phyloP scores from a whole-genome alignment of 2,888 invertebrate species.

The Hypomecis punctinalis region DNA sequence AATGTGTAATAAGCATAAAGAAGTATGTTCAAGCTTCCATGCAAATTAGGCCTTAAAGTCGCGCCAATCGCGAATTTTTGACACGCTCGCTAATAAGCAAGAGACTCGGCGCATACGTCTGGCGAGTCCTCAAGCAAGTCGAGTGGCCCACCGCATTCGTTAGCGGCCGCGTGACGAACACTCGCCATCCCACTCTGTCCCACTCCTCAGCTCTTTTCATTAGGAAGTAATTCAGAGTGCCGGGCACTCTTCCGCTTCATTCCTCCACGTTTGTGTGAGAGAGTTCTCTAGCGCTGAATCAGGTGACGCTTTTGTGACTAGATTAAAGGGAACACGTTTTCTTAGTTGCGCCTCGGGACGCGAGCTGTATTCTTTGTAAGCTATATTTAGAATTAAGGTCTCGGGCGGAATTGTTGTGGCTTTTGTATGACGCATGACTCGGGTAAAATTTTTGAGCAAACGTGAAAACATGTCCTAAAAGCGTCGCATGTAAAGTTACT shows the following conservation, averaged over 20 bases:
- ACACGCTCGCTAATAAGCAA: constrained; percentile 60
- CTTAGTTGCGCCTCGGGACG: constrained; percentile 62
- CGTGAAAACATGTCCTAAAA: constrained; percentile 10
- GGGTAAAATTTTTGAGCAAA: constrained; percentile 1
- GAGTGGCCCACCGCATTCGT: constrained; percentile 79
- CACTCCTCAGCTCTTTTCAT: constrained; percentile 82
- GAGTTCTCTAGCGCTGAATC: constrained; percentile 80
- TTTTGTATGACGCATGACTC: constrained; percentile 29
- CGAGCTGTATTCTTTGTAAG: constrained; percentile 61
- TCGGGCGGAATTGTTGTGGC: constrained; percentile 46
- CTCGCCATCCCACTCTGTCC: constrained; percentile 67
- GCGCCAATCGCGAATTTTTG: constrained; percentile 26
- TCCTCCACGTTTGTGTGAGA: constrained; percentile 77
- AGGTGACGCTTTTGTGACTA: constrained; percentile 83
- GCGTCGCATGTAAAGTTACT: constrained; percentile 8
- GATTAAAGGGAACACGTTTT: constrained; percentile 82
- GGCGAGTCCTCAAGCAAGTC: constrained; percentile 64
- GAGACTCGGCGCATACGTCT: constrained; percentile 56
- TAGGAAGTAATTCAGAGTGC: constrained; percentile 84
- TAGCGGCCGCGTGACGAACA: constrained; percentile 79
- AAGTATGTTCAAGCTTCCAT: neutral
- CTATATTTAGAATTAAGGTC: constrained; percentile 77
- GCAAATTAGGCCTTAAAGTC: constrained; percentile 36
- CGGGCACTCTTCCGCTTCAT: constrained; percentile 82
- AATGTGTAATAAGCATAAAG: constrained; percentile 6